These are phyloP conservation scores for Amia ocellicauda DNA, from an alignment of 2,113 vertebrate species.

Conservation along the genomic window DNA sequence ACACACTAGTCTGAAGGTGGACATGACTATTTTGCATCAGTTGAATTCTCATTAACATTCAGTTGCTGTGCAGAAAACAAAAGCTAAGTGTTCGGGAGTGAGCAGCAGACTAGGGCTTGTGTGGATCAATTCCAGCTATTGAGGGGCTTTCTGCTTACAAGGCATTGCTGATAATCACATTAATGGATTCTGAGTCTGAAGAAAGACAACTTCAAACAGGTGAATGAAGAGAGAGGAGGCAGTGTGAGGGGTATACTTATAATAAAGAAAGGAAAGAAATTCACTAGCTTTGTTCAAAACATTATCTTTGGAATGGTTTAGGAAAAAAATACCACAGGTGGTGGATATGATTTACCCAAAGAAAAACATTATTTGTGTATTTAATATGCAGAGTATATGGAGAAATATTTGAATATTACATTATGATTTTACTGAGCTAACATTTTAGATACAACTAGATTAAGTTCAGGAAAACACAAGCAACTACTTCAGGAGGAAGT, in stretches of 20 bases:
- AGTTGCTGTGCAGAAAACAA: conserved; percentile 17
- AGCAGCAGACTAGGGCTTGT: conserved; percentile 16
- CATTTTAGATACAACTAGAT: too few relatives aligned
- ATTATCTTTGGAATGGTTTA: too few relatives aligned
- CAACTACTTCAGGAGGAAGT: too few relatives aligned
- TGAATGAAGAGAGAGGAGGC: not conserved
- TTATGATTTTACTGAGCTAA: too few relatives aligned
- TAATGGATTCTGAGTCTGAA: conserved; percentile 32
- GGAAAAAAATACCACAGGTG: too few relatives aligned
- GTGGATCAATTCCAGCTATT: conserved; percentile 29
- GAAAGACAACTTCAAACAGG: conserved; percentile 24
- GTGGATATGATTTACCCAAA: too few relatives aligned
- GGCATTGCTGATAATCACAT: conserved; percentile 30
- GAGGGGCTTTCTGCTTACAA: conserved; percentile 27
- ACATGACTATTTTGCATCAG: not conserved
- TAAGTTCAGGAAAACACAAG: too few relatives aligned
- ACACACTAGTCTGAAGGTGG: not conserved
- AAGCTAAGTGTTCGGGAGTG: conserved; percentile 13
- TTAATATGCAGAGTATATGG: too few relatives aligned
- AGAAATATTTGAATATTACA: too few relatives aligned
- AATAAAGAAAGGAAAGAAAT: not conserved
- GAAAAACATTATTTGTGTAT: too few relatives aligned
- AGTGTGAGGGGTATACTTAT: not conserved
- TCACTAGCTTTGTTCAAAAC: not conserved
- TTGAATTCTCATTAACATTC: conserved; percentile 28